Evolutionary conservation across 2,888 invertebrate species (phyloP).

Genomic region (Gordius sp.): DNA sequence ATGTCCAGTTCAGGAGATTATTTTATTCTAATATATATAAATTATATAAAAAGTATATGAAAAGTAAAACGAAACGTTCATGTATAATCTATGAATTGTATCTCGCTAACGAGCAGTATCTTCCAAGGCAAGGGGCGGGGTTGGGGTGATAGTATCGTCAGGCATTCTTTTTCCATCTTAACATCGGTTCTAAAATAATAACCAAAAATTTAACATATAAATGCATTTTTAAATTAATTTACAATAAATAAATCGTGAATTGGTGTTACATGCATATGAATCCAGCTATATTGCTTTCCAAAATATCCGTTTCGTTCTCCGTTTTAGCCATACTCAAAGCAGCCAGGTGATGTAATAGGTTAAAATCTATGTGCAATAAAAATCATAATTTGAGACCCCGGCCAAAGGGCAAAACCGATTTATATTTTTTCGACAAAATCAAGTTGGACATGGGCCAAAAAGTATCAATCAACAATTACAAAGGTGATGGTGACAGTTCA

Average conservation of each 20-base stretch:
- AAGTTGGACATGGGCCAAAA: no score
- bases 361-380: conserved; percentile 27
- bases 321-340: conserved; percentile 60
- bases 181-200: conserved; percentile 40
- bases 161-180: conserved; percentile 54
- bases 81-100: conserved; percentile 59
- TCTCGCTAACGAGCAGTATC: conserved; percentile 55
- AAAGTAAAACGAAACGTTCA: no score
- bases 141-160: conserved; percentile 71
- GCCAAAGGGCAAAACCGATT: no score
- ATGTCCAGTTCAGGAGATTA: no score
- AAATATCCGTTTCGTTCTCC: conserved; percentile 44
- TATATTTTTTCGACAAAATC: no score
- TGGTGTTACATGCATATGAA: conserved; percentile 62
- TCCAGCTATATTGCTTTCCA: conserved; percentile 59
- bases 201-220: background rate
- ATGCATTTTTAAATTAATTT: no score
- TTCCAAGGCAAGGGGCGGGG: conserved; percentile 68
- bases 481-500: no score
- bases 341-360: conserved; percentile 57
- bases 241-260: conserved; percentile 19
- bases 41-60: no score
- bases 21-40: no score
- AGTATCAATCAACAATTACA: no score
- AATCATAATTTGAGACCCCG: no score